Conservation (phyloP, 2,888 invertebrate species). For the Oligia strigilis region DNA sequence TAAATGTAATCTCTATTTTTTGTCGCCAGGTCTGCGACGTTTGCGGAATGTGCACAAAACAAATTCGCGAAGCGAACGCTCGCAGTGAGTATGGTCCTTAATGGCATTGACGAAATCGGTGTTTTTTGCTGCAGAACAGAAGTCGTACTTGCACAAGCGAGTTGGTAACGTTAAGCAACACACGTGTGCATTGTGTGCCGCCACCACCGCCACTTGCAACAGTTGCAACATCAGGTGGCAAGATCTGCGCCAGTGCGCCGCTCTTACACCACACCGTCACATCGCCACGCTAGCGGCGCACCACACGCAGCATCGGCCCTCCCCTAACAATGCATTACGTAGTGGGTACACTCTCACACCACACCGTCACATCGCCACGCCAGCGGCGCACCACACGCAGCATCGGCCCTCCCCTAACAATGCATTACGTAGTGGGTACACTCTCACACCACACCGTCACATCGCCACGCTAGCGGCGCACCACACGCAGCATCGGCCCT, state of each 20-base stretch:
- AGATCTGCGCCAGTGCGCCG: constrained; percentile 12
- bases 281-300: neutral
- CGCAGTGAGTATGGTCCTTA: neutral
- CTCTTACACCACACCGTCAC: neutral
- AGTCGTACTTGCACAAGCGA: neutral
- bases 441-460: no score
- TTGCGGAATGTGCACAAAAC: neutral
- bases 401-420: no score
- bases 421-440: no score
- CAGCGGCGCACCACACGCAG: no score
- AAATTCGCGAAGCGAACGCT: neutral
- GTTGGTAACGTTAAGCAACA: constrained; percentile 5
- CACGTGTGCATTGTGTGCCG: neutral
- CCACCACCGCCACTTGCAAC: neutral
- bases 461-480: no score
- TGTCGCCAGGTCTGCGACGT: no score
- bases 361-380: no score
- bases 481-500: neutral
- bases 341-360: no score
- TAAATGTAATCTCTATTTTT: no score
- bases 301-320: neutral
- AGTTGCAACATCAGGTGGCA: constrained; percentile 9
- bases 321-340: no score
- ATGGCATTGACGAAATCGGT: neutral
- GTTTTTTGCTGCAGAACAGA: neutral